Conservation (phyloP, 2,888 invertebrate genomes). For the Eupsilia transversa region DNA sequence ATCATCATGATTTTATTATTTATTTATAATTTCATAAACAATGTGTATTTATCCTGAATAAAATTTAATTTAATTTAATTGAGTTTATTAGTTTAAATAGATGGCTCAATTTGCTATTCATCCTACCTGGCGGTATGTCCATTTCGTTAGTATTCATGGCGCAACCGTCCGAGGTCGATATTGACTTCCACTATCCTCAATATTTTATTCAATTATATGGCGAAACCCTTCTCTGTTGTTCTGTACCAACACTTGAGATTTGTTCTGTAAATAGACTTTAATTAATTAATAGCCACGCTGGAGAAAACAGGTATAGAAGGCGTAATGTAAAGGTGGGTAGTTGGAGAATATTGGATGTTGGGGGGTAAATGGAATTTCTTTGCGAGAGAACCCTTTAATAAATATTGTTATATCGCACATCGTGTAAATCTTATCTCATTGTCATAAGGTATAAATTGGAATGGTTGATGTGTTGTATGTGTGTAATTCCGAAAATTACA, state of each 20-base stretch:
- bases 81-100: too few species aligned
- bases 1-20: too few species aligned
- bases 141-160: conserved; percentile 63
- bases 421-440: not conserved
- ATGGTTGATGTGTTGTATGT: not conserved
- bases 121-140: conserved; percentile 40
- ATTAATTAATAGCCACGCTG: conserved; percentile 52
- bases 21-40: too few species aligned
- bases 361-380: not conserved
- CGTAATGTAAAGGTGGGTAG: conserved; percentile 19
- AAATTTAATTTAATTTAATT: too few species aligned
- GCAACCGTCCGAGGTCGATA: conserved; percentile 58
- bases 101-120: not conserved
- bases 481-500: not conserved
- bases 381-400: not conserved
- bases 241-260: conserved; percentile 49
- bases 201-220: conserved; percentile 87
- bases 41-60: too few species aligned
- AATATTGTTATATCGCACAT: not conserved
- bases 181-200: conserved; percentile 76
- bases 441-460: not conserved
- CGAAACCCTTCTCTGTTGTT: conserved; percentile 75
- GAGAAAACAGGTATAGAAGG: not conserved
- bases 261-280: conserved; percentile 51
- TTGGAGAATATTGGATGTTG: conserved; percentile 15